These are phyloP conservation scores for Chloromyia formosa DNA, from an alignment of 2,888 invertebrate genomes.

Conservation along the genomic window DNA sequence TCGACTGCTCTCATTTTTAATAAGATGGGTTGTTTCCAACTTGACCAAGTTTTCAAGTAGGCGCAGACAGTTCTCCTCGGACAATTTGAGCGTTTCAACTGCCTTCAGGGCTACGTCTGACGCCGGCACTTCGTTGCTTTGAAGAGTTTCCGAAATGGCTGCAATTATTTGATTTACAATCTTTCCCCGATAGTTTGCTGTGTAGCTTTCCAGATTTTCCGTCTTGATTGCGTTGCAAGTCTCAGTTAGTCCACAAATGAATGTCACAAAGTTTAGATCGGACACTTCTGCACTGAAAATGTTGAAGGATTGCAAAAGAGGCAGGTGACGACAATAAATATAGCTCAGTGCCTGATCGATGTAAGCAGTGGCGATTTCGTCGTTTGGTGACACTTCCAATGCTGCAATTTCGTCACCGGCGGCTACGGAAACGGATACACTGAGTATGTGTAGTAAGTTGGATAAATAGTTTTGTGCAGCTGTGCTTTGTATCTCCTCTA, in stretches of 20 bases:
- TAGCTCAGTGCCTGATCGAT: constrained; percentile 57
- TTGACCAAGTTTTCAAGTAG: constrained; percentile 59
- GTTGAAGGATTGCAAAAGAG: constrained; percentile 55
- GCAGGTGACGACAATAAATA: constrained; percentile 58
- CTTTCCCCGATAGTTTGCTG: constrained; percentile 58
- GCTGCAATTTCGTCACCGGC: constrained; percentile 7
- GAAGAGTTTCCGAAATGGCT: constrained; percentile 48
- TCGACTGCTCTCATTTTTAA: constrained; percentile 54
- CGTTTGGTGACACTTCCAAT: constrained; percentile 53
- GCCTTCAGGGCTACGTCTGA: constrained; percentile 54
- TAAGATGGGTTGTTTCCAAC: constrained; percentile 60
- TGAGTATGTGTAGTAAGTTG: constrained; percentile 38
- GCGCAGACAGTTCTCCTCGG: constrained; percentile 55
- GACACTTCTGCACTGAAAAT: constrained; percentile 54
- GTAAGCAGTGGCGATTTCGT: constrained; percentile 52
- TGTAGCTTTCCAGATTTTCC: constrained; percentile 53
- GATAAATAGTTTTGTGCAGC: constrained; percentile 41
- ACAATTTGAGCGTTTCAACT: constrained; percentile 57
- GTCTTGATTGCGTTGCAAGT: constrained; percentile 53
- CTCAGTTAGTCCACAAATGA: constrained; percentile 56
- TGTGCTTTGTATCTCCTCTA: constrained; percentile 52
- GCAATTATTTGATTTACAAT: constrained; percentile 58
- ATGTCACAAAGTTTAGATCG: constrained; percentile 56
- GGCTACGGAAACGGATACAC: not conserved
- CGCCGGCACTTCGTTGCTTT: constrained; percentile 35